Evolutionary conservation across 2,113 vertebrate species (phyloP), one percentile per base, ranked within the genome.

Genomic region (Polyodon spathula): DNA sequence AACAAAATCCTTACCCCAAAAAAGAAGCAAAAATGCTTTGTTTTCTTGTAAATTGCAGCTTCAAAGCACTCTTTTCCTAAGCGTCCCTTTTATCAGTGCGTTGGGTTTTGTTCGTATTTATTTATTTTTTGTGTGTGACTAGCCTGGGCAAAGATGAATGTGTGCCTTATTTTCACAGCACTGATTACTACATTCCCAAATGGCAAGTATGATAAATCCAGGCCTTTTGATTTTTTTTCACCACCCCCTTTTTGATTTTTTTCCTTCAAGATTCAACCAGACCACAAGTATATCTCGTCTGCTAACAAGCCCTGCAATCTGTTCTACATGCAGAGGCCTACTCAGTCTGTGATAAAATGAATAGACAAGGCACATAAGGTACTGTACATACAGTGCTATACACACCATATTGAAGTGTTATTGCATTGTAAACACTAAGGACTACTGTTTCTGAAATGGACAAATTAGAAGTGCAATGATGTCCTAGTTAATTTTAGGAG

Each of bases 121-220:
- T n/a, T n/a, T n/a, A 88, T 87, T 86, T 84, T 80, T 80, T 78
- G 76, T 76, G 68, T 71, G 65, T 80, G 74, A 74, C 68, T 66
- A 78, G 73, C 73, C 71, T 76, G 73, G 85, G 75, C 84, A 79
- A 76, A 86, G 79, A 90, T 91, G 81, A 89, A 90, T 88, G 78
- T 78, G 71, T 81, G 80, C 77, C 86, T 80, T 87, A 89, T 90
- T 80, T 81, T 66, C 76, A 73, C 78, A 76, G 79, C 77, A 84
- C 71, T 92, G 81, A 83, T 88, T 85, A 85, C 61, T 62, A 73
- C 74, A 73, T 81, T 86, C 75, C 83, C 85, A 85, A 89, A 83
- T 84, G 83, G 82, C 78, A 77, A 73, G 64, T 74, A 68, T 89
- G 89, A 90, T 88, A 91, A 93, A 89, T 73, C 80, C 73, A 63